Evolutionary conservation across 2,113 vertebrate species (phyloP).

Genomic region (Nibea albiflora): DNA sequence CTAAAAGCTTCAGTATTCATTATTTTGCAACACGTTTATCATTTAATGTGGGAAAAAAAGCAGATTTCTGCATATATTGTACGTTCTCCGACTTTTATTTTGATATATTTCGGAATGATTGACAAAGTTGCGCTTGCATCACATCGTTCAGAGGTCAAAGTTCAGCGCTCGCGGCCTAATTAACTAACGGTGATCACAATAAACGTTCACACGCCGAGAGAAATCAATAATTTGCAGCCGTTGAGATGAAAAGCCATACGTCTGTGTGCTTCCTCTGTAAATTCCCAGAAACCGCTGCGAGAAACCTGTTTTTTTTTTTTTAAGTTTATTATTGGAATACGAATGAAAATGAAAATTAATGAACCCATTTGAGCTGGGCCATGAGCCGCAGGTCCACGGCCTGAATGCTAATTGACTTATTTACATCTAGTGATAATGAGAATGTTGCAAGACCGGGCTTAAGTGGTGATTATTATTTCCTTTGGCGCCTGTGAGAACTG

Average conservation of each 20-base stretch:
- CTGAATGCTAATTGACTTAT: conserved; percentile 57
- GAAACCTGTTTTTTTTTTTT: conserved; percentile 28
- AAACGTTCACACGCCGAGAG: neutral
- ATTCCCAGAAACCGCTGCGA: neutral
- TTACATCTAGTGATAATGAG: conserved; percentile 54
- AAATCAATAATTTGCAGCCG: neutral
- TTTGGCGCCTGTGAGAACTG: conserved; percentile 57
- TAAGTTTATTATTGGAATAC: conserved; percentile 23
- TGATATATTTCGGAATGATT: neutral
- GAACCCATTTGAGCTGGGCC: conserved; percentile 23
- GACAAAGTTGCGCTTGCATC: neutral
- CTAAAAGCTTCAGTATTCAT: neutral
- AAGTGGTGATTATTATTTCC: conserved; percentile 64
- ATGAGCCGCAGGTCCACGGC: conserved; percentile 10
- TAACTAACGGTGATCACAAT: neutral
- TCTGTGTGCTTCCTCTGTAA: neutral
- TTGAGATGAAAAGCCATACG: neutral
- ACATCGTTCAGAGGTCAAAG: neutral
- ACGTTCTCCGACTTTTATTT: neutral
- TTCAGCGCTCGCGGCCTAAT: neutral
- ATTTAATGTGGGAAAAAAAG: neutral
- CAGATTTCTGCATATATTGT: too few relatives aligned
- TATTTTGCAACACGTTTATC: neutral
- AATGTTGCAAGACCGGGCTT: conserved; percentile 41
- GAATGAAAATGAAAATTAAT: conserved; percentile 16